A percentile compares a stretch with the other conserved stretches of the same genome.
Conservation (phyloP, 2,113 vertebrate genomes). For the Nestor notabilis region DNA sequence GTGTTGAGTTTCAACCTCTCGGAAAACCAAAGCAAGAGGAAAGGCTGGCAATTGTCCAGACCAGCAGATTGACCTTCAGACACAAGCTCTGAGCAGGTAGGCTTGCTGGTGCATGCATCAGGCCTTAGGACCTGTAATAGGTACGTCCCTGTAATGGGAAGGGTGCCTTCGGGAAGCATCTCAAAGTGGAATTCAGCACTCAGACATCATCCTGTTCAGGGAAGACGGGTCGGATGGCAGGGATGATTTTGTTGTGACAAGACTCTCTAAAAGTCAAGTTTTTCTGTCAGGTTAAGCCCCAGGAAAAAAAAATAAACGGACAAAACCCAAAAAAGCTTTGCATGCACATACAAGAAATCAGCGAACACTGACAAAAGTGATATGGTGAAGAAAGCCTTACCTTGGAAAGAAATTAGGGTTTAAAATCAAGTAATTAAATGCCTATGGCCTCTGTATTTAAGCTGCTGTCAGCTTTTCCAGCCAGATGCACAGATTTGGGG, state of each 20-base stretch:
- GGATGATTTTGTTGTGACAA: neutral
- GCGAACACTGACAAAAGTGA: neutral
- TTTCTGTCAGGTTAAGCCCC: neutral
- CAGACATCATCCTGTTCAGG: neutral
- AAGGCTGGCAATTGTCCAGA: neutral
- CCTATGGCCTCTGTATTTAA: neutral
- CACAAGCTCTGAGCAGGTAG: neutral
- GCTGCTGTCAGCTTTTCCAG: neutral
- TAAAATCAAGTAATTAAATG: neutral
- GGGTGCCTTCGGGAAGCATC: neutral
- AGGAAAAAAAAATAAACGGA: neutral
- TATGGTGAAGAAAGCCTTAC: neutral
- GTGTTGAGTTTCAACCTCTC: neutral
- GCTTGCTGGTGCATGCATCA: neutral
- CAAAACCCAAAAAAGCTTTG: neutral
- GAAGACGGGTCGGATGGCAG: neutral
- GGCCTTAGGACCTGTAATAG: neutral
- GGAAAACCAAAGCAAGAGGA: neutral
- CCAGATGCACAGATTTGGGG: neutral
- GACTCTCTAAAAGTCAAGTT: neutral
- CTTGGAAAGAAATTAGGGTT: neutral
- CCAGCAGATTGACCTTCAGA: neutral
- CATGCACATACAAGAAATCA: neutral
- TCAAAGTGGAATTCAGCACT: neutral
- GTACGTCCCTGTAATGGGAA: neutral